Percentiles rank a stretch among this genome's conserved stretches.
Evolutionary conservation across 2,888 invertebrate species (phyloP).

Genomic region (Macropis europaea): DNA sequence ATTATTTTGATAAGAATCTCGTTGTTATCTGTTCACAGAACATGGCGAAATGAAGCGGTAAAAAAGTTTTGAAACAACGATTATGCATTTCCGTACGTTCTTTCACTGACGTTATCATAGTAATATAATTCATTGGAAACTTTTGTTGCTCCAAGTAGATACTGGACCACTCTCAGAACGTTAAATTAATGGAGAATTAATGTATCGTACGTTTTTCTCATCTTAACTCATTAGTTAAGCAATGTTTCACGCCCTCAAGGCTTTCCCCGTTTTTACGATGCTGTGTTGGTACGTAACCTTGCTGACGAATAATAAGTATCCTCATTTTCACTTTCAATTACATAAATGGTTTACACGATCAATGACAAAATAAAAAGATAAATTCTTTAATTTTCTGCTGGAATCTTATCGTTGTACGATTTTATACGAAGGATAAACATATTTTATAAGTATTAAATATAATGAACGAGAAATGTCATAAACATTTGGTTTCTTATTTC

Average conservation of each 20-base stretch:
- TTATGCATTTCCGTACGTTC: too few relatives aligned
- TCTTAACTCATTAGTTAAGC: slow-evolving; percentile 2
- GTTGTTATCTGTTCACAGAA: too few relatives aligned
- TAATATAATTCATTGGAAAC: too few relatives aligned
- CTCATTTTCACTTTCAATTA: not conserved
- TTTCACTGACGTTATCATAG: too few relatives aligned
- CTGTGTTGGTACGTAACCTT: slow-evolving; percentile 13
- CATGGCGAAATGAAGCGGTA: too few relatives aligned
- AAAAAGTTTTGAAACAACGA: too few relatives aligned
- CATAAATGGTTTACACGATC: not conserved
- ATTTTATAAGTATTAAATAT: not conserved
- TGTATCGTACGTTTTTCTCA: not conserved
- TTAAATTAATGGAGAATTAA: not conserved
- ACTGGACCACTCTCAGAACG: too few relatives aligned
- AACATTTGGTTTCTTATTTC: too few relatives aligned
- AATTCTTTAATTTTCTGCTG: not conserved
- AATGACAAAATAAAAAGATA: not conserved
- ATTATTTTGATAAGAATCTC: too few relatives aligned
- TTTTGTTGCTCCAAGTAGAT: too few relatives aligned
- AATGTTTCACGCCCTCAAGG: not conserved
- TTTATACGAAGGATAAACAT: not conserved
- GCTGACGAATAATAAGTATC: slow-evolving; percentile 4
- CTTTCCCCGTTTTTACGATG: slow-evolving; percentile 7
- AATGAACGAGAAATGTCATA: not conserved
- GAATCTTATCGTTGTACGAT: not conserved